A percentile compares a stretch with the other conserved stretches of the same genome.
These are phyloP conservation scores for Steinernema khuongi DNA, from an alignment of 1,140 invertebrate species.

Conservation along the genomic window DNA sequence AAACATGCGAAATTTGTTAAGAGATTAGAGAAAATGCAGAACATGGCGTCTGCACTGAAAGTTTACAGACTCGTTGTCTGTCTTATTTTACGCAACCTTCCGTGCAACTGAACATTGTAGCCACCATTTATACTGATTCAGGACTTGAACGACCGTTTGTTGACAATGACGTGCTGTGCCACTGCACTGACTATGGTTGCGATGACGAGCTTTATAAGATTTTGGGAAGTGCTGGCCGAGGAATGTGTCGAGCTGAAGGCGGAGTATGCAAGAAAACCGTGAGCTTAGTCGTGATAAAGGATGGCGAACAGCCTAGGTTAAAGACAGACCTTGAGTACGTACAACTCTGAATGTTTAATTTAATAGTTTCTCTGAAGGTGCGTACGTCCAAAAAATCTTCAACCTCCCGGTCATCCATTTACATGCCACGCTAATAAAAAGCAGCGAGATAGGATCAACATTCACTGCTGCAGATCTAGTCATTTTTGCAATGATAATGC, in stretches of 20 bases:
- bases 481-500: conserved; percentile 1
- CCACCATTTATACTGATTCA: background rate
- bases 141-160: background rate
- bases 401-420: background rate
- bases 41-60: too few relatives aligned
- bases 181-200: conserved; percentile 7
- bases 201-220: background rate
- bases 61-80: too few relatives aligned
- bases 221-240: background rate
- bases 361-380: background rate
- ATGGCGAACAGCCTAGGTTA: background rate
- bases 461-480: background rate
- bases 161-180: background rate
- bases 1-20: too few relatives aligned
- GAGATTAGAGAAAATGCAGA: too few relatives aligned
- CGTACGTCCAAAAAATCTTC: background rate
- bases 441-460: background rate
- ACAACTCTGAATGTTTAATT: background rate
- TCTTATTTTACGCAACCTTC: too few relatives aligned
- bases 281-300: background rate
- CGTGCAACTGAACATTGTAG: too few relatives aligned
- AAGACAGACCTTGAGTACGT: background rate
- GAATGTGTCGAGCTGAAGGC: background rate
- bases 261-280: background rate
- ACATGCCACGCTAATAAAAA: background rate